A percentile compares a stretch with the other conserved stretches of the same genome.
Evolutionary conservation across 1,140 invertebrate genomes (phyloP).

Genomic region (Bradysia coprophila): DNA sequence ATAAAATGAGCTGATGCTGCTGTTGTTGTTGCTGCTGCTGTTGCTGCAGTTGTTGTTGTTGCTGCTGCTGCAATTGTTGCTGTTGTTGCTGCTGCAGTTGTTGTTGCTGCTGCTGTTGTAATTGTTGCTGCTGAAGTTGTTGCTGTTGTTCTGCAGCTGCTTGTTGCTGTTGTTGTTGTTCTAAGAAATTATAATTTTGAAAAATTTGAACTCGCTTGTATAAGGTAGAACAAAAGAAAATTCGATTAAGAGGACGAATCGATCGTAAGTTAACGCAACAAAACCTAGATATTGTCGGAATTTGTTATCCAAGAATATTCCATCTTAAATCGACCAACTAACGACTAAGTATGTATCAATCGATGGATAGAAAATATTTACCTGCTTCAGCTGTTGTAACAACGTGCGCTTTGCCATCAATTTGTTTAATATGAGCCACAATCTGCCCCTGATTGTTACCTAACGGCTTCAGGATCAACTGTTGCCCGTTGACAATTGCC

Average conservation of each 20-base stretch:
- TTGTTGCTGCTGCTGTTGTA: constrained; percentile 13
- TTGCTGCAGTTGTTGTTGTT: constrained; percentile 6
- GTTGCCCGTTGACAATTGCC: constrained; percentile 66
- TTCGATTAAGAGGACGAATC: too few relatives aligned
- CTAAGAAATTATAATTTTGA: too few relatives aligned
- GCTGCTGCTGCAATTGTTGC: constrained; percentile 10
- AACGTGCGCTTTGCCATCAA: constrained; percentile 20
- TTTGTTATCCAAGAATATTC: too few relatives aligned
- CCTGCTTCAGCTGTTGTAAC: constrained; percentile 20
- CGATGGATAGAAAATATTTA: too few relatives aligned
- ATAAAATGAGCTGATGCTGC: constrained; percentile 9
- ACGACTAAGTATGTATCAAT: too few relatives aligned
- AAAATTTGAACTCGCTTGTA: too few relatives aligned
- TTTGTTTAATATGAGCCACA: constrained; percentile 37
- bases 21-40: constrained; percentile 8
- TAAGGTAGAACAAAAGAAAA: too few relatives aligned
- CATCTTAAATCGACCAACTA: too few relatives aligned
- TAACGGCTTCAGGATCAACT: constrained; percentile 43
- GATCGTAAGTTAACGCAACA: too few relatives aligned
- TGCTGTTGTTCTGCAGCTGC: constrained; percentile 7
- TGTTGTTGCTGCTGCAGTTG: constrained; percentile 10
- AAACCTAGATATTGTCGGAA: too few relatives aligned
- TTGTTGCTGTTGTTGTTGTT: too few relatives aligned
- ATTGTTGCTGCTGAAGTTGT: constrained; percentile 12
- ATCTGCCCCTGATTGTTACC: constrained; percentile 53